phyloP scores from a whole-genome alignment of 2,888 invertebrate species.

The Meiosimyza decipiens region DNA sequence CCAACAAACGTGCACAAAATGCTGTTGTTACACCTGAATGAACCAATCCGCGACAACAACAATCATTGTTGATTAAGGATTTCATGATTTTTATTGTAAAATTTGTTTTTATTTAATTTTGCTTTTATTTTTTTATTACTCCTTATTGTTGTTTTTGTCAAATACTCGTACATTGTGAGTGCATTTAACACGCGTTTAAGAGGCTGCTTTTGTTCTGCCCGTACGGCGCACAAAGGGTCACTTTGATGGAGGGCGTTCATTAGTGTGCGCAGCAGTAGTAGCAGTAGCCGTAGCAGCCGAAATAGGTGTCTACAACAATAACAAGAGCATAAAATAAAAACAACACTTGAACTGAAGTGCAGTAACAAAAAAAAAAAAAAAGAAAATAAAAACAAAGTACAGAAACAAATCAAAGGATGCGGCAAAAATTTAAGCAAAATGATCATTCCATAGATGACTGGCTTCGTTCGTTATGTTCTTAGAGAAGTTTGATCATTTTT shows the following conservation, averaged over 20 bases:
- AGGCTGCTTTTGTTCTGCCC: conserved; percentile 9
- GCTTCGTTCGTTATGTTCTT: too few relatives aligned
- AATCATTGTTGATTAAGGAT: too few relatives aligned
- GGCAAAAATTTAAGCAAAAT: not conserved
- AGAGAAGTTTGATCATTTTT: too few relatives aligned
- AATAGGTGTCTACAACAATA: not conserved
- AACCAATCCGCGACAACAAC: conserved; percentile 5
- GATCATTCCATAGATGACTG: too few relatives aligned
- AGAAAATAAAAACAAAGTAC: not conserved
- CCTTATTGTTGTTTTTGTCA: not conserved
- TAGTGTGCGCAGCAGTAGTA: not conserved
- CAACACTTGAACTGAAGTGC: conserved; percentile 14
- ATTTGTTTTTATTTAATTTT: too few relatives aligned
- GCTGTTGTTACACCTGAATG: not conserved
- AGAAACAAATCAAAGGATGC: not conserved
- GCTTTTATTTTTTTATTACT: conserved; percentile 4
- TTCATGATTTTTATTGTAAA: too few relatives aligned
- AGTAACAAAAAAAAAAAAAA: not conserved
- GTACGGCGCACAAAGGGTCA: not conserved
- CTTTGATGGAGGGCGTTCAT: conserved; percentile 14
- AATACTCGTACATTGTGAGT: not conserved
- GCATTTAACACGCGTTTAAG: conserved; percentile 10
- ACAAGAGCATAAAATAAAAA: conserved; percentile 1
- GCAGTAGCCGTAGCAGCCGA: not conserved
- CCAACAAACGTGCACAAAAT: not conserved